Conservation (phyloP, 2,797 vertebrate genomes). For the Orientallactaga sibirica region DNA sequence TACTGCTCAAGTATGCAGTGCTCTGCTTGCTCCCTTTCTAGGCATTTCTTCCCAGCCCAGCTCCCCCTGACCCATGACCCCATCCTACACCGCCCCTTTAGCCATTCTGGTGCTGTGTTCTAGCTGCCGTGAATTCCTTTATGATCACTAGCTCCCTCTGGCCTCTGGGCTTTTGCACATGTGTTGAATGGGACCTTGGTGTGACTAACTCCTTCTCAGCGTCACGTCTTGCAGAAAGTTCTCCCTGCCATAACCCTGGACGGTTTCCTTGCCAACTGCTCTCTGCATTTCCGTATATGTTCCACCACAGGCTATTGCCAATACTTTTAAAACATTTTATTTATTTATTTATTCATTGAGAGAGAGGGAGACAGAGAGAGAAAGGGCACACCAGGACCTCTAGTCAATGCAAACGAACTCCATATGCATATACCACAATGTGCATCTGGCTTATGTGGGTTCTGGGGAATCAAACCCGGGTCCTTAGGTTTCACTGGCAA, state of each 20-base stretch:
- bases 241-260: background rate
- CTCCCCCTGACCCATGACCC: background rate
- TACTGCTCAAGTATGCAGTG: background rate
- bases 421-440: no score
- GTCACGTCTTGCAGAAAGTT: conserved; percentile 16
- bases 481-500: no score
- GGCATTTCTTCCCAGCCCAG: background rate
- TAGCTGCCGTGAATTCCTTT: background rate
- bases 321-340: background rate
- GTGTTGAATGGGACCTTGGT: background rate
- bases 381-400: no score
- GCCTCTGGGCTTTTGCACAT: background rate
- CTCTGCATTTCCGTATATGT: background rate
- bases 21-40: background rate
- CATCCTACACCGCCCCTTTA: background rate
- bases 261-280: background rate
- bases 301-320: background rate
- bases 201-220: background rate
- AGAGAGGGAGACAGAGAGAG: no score
- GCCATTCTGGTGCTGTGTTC: background rate
- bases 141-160: background rate
- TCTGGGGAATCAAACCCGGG: no score
- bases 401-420: no score
- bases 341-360: no score
- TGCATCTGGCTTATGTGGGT: no score